Base-by-base conservation (phyloP, 2,888 invertebrate species). In the Eubasilissa splendida region DNA sequence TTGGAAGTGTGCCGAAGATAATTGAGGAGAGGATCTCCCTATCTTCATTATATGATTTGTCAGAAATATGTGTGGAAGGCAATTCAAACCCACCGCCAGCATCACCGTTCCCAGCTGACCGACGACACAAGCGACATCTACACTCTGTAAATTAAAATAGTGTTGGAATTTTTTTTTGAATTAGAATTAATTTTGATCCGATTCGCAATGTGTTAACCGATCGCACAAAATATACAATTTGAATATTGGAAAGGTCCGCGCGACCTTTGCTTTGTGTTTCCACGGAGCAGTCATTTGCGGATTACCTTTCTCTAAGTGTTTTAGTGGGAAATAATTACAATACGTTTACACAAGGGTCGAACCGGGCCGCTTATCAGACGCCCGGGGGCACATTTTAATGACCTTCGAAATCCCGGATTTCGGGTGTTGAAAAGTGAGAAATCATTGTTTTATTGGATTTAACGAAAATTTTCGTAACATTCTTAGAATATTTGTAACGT, bases 241-340 rank as follows among this genome's bases (percentile, higher is more conserved):
- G 71, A 77, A 76, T 81, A 81, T 81, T 70, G 81, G 79, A 63
- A 63, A 79, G 74, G 79, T 76, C 79, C 65, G 14, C 73, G 60
- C 60, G 76, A 76, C 80, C 80, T 74, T 81, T 70, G 74, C 54
- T 53, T 54, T 73, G 71, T 77, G 76, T 82, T 82, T 59, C 74
- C 71, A 54, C 68, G 59, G 71, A 54, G 74, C 73, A 77, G 80
- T 82, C 79, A 80, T 78, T 82, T 82, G 78, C 70, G 80, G 76
- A 83, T 80, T 80, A 83, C 83, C 83, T 83, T 83, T 83, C 65
- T 76, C 31, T 79, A 81, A 83, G 76, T 83, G 83, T 81, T 81
- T 81, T 77, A 83, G 77, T 77, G 66, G 58, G 80, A 81, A 83
- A 83, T 81, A 83, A 83, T 83, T 80, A 77, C 80, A 76, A 80